Evolutionary conservation across 1,140 invertebrate genomes (phyloP).

Genomic region (Araneus ventricosus): DNA sequence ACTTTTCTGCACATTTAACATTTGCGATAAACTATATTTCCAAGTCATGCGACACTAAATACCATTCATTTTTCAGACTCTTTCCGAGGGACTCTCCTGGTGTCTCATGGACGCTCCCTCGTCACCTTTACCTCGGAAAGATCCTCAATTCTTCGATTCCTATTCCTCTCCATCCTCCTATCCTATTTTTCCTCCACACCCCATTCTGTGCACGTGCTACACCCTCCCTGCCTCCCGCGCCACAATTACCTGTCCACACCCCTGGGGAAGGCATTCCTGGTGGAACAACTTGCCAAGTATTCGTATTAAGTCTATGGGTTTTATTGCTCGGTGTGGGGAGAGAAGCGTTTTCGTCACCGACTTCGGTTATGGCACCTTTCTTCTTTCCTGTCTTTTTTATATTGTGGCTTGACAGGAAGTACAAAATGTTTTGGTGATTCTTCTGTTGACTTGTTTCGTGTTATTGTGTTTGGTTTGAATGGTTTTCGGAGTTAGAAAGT

Average conservation of each 20-base stretch:
- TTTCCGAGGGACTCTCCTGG: background rate
- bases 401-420: background rate
- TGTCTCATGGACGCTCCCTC: background rate
- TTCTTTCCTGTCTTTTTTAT: background rate
- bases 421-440: background rate
- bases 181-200: constrained; percentile 50
- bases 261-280: constrained; percentile 36
- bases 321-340: constrained; percentile 32
- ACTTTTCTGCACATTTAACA: too few relatives aligned
- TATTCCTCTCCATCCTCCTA: constrained; percentile 31
- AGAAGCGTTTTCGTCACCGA: background rate
- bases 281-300: constrained; percentile 60
- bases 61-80: background rate
- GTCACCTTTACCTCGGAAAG: constrained; percentile 55
- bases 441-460: background rate
- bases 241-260: constrained; percentile 71
- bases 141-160: constrained; percentile 52
- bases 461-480: background rate
- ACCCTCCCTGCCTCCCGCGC: background rate
- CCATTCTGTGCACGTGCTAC: constrained; percentile 67
- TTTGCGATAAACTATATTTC: too few relatives aligned
- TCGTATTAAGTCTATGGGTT: constrained; percentile 74
- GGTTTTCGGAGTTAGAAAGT: too few relatives aligned
- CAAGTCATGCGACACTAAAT: background rate
- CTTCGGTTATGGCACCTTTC: background rate